Percentiles rank a stretch among this genome's conserved stretches.
These are phyloP conservation scores for Apis mellifera DNA, from an alignment of 1,140 invertebrate genomes.

Conservation along the genomic window DNA sequence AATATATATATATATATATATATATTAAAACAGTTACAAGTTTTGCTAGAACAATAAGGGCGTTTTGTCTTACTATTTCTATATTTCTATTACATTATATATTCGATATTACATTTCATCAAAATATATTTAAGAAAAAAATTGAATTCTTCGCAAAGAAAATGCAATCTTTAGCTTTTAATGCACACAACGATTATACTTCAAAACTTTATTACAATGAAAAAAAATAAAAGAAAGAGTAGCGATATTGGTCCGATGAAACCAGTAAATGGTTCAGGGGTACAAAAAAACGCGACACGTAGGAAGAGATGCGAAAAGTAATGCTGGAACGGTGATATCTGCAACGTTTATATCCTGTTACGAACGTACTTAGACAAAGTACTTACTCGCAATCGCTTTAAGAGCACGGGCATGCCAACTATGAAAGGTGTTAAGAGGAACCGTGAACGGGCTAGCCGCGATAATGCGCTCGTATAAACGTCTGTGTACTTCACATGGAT, in stretches of 20 bases:
- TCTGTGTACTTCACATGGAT: slow-evolving; percentile 39
- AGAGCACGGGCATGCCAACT: slow-evolving; percentile 64
- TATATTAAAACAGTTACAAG: background rate
- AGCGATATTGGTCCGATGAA: slow-evolving; percentile 6
- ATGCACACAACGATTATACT: background rate
- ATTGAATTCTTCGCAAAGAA: background rate
- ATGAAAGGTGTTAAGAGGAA: slow-evolving; percentile 68
- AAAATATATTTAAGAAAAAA: background rate
- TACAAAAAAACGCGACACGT: slow-evolving; percentile 31
- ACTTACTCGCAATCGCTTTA: slow-evolving; percentile 72
- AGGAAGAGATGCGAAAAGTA: slow-evolving; percentile 25
- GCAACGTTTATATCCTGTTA: slow-evolving; percentile 67
- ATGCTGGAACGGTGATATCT: slow-evolving; percentile 63
- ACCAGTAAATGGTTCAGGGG: slow-evolving; percentile 56
- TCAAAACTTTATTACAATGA: background rate
- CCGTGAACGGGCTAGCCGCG: slow-evolving; percentile 58
- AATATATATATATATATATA: too few species aligned
- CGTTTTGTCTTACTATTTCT: background rate
- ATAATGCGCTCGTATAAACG: slow-evolving; percentile 64
- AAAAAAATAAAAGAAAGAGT: background rate
- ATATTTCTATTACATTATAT: background rate
- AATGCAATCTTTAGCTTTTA: background rate
- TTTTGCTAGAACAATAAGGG: background rate
- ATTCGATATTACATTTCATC: too few species aligned
- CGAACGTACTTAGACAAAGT: slow-evolving; percentile 71